Base-by-base conservation (phyloP, 2,888 invertebrate genomes). In the Acleris literana region DNA sequence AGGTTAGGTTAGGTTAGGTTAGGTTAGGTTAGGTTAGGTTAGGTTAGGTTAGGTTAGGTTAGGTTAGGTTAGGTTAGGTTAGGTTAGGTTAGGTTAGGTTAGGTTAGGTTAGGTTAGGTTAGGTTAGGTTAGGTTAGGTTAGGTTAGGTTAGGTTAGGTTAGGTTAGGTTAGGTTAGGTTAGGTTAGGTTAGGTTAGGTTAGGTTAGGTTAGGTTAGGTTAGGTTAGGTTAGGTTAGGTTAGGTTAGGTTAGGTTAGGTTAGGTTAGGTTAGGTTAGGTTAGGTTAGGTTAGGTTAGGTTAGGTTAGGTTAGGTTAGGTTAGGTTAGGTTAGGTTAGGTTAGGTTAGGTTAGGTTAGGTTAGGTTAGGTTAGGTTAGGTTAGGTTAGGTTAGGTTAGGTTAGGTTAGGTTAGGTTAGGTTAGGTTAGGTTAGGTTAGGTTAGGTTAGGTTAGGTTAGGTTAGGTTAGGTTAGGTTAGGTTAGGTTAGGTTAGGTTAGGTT, bases 141-240 rank as follows among this genome's bases (percentile, higher is more conserved):
- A 61, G 61, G 61, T 61, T 61, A 62, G 62, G 62, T 62, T 62
- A 62, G 62, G 62, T 62, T 62, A 62, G 62, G 62, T 62, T 62
- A 62, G 62, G 62, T 62, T 62, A 62, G 62, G 62, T 62, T 62
- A 62, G 62, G 62, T 62, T 62, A 62, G 62, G 62, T 62, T 62
- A 62, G 62, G 62, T 62, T 62, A 62, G 62, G 62, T 62, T 62
- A 62, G 62, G 62, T 62, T 62, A 62, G 62, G 62, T 62, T 62
- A 62, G 62, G 62, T 62, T 62, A 62, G 62, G 62, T 62, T 62
- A 62, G 61, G 61, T 61, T 61, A 61, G 61, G 61, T 61, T 61
- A 61, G 61, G 61, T 61, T 61, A 61, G 61, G 61, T 61, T 61
- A 61, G 61, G 61, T 61, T 61, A 61, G 61, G 61, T 61, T 61